Base-by-base conservation (phyloP, 2,888 invertebrate genomes). In the Caradrina clavipalpis region DNA sequence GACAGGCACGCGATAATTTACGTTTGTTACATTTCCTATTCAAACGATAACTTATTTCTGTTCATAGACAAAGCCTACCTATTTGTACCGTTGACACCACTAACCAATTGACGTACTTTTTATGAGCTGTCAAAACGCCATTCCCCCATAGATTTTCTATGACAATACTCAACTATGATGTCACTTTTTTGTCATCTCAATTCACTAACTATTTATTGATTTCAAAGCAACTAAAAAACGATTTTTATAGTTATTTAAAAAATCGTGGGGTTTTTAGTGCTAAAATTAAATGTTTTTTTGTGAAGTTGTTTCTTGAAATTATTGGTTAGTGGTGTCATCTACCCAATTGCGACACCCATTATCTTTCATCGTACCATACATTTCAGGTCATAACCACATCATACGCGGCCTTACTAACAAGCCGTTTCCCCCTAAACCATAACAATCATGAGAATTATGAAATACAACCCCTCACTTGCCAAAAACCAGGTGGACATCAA, bases 381-480 rank as follows among this genome's bases (percentile, higher is more conserved):
- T 58, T 74, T 63, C 50, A 56, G 53, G 31, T 51, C 55, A 53
- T 54, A 64, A 65, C 64, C 69, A 73, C 73, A 73, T 65, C 53
- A 71, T 65, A 66, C 64, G 57, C 13, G 50, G 22, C 56, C 62
- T 26, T 60, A 42, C 84, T 83, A 84, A 80, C 81, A 83, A 84
- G 81, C 70, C 74, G 69, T 70, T 70, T 75, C 39, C 54, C 63
- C 45, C 13, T 59, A 67, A 53, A 61, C 67, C 75, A 71, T 74
- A 78, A 74, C 70, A 80, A 80, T 77, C 62, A 71, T 58, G 74
- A 57, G 60, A 81, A 76, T 79, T 73, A 70, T 61, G 77, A 70
- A 83, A 77, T 69, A 73, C 51, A 65, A 80, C 62, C 67, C 67
- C 55, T 42, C 54, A n/a, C 54, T 61, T 66, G 19, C 54, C 35